phyloP scores from a whole-genome alignment of 2,797 vertebrate genomes.

The Tokudaia muenninki region DNA sequence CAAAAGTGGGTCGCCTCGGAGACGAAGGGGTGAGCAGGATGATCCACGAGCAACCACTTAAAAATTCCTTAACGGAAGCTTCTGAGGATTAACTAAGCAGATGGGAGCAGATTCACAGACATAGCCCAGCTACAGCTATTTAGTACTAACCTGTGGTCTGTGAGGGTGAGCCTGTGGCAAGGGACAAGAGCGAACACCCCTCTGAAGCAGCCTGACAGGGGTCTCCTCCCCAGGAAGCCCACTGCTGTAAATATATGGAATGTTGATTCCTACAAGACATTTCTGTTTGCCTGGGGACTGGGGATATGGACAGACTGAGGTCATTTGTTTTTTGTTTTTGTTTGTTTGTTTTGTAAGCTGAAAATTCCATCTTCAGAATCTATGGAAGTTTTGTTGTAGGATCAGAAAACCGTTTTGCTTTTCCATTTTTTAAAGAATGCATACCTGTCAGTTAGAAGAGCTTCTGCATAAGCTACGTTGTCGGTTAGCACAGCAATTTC shows the following conservation, averaged over 20 bases:
- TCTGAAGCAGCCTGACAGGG: background rate
- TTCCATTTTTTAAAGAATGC: rapidly evolving
- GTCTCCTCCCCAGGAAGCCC: rapidly evolving
- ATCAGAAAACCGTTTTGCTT: background rate
- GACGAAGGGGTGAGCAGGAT: conserved; percentile 80
- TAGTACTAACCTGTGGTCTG: no score
- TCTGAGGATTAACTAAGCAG: conserved; percentile 75
- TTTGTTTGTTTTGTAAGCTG: background rate
- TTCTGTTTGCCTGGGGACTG: rapidly evolving
- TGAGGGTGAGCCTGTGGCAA: background rate
- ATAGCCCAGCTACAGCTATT: rapidly evolving
- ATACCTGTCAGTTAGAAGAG: no score
- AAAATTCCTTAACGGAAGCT: conserved; percentile 59
- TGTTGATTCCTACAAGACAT: background rate
- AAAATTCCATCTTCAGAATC: background rate
- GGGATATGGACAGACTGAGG: background rate
- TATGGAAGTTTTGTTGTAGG: background rate
- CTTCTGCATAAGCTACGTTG: rapidly evolving
- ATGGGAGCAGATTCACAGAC: conserved; percentile 39
- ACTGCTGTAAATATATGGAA: rapidly evolving
- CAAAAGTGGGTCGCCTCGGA: conserved; percentile 83
- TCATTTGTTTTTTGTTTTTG: background rate
- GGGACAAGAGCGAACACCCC: rapidly evolving
- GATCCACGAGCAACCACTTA: conserved; percentile 72
- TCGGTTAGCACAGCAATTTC: background rate